Conservation (phyloP, 2,113 vertebrate genomes). For the Hydrolagus affinis region DNA sequence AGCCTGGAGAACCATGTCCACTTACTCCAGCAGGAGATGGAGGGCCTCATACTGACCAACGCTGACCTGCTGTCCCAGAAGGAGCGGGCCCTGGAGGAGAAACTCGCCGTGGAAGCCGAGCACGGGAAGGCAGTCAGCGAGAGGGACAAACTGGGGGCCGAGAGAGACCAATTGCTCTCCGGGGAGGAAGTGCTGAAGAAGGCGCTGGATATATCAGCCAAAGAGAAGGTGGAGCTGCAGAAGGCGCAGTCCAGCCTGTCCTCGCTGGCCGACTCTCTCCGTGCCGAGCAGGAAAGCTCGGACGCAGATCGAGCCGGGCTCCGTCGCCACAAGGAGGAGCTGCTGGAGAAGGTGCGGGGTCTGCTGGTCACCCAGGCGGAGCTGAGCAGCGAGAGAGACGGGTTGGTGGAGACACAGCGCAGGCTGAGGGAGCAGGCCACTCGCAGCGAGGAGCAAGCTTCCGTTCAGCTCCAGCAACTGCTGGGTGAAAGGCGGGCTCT, state of each 20-base stretch:
- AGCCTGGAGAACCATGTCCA: conserved; percentile 45
- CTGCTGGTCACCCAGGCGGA: conserved; percentile 43
- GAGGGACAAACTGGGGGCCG: conserved; percentile 43
- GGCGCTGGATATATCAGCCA: conserved; percentile 47
- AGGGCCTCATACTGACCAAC: conserved; percentile 41
- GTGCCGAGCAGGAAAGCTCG: conserved; percentile 41
- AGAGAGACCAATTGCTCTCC: conserved; percentile 51
- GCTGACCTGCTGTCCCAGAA: conserved; percentile 54
- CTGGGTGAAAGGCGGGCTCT: conserved; percentile 58
- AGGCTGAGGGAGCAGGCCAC: conserved; percentile 45
- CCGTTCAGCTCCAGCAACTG: conserved; percentile 54
- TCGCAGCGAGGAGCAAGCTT: conserved; percentile 20
- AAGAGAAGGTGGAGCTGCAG: conserved; percentile 55
- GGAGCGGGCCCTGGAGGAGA: conserved; percentile 50
- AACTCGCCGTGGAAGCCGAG: conserved; percentile 48
- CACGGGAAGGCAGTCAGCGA: conserved; percentile 52
- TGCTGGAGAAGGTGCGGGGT: conserved; percentile 45
- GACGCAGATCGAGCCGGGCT: conserved; percentile 47
- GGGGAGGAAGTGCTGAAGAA: conserved; percentile 52
- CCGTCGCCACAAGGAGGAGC: conserved; percentile 46
- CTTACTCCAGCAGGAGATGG: conserved; percentile 51
- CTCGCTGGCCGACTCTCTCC: conserved; percentile 53
- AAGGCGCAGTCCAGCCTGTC: conserved; percentile 46
- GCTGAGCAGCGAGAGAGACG: conserved; percentile 49
- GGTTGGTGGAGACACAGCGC: conserved; percentile 43